A percentile compares a stretch with the other conserved stretches of the same genome.
These are phyloP conservation scores for Crax fasciolata DNA, from an alignment of 2,797 vertebrate genomes.

Conservation along the genomic window DNA sequence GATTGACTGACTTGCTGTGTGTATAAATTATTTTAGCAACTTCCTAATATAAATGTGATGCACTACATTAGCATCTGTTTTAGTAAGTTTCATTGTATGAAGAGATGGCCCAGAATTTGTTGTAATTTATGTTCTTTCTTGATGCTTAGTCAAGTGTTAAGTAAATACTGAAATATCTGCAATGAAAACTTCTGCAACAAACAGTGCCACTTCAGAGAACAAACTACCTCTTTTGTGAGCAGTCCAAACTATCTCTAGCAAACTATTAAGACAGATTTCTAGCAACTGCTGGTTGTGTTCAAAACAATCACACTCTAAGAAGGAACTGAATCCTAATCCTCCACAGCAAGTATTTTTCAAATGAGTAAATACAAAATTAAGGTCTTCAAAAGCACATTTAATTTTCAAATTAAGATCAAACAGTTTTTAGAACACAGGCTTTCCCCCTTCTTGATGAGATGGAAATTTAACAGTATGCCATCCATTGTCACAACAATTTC, in stretches of 20 bases:
- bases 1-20: conserved; percentile 83
- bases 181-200: conserved; percentile 62
- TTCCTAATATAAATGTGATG: conserved; percentile 79
- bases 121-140: conserved; percentile 83
- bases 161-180: conserved; percentile 49
- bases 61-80: conserved; percentile 82
- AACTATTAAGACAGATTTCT: conserved; percentile 20
- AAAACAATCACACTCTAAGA: background rate
- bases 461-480: background rate
- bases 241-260: background rate
- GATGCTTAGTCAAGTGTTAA: conserved; percentile 80
- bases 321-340: conserved; percentile 49
- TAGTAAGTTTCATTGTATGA: conserved; percentile 86
- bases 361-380: background rate
- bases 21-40: conserved; percentile 84
- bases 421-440: background rate
- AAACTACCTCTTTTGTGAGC: background rate
- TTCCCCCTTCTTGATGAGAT: background rate
- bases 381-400: background rate
- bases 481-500: background rate
- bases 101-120: conserved; percentile 85
- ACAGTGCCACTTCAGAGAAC: conserved; percentile 14
- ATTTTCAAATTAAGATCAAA: background rate
- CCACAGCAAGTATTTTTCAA: conserved; percentile 22
- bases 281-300: background rate